Conservation (phyloP, 2,113 vertebrate species). For the Todiramphus chloris region DNA sequence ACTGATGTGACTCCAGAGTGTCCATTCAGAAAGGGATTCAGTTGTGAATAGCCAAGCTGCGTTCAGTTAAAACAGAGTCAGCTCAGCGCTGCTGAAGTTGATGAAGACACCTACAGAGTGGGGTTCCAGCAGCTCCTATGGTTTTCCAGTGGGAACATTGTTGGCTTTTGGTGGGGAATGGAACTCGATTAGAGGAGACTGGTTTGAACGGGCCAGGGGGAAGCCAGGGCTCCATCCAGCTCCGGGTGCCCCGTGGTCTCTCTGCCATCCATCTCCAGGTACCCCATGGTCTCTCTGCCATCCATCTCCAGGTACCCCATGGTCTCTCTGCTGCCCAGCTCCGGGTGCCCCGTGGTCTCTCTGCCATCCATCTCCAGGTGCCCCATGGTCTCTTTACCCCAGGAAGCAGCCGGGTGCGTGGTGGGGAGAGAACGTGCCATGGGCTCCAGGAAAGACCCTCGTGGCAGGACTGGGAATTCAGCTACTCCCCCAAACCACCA, state of each 20-base stretch:
- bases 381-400: neutral
- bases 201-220: neutral
- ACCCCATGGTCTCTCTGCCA: neutral
- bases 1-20: neutral
- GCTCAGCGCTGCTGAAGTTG: too few species aligned
- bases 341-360: neutral
- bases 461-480: neutral
- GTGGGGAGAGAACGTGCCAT: accelerated
- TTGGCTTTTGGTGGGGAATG: neutral
- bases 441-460: neutral
- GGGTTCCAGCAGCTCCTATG: accelerated
- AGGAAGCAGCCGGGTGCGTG: neutral
- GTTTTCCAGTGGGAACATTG: accelerated
- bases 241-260: neutral
- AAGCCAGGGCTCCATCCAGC: neutral
- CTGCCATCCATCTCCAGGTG: neutral
- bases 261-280: neutral
- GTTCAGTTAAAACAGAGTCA: neutral
- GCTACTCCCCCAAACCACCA: neutral
- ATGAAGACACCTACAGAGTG: neutral
- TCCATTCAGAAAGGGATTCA: neutral
- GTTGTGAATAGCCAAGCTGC: neutral
- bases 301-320: too few species aligned
- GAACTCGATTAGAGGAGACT: neutral
- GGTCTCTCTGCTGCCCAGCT: too few species aligned